phyloP scores from a whole-genome alignment of 2,113 vertebrate species.

The Macroglossus sobrinus region DNA sequence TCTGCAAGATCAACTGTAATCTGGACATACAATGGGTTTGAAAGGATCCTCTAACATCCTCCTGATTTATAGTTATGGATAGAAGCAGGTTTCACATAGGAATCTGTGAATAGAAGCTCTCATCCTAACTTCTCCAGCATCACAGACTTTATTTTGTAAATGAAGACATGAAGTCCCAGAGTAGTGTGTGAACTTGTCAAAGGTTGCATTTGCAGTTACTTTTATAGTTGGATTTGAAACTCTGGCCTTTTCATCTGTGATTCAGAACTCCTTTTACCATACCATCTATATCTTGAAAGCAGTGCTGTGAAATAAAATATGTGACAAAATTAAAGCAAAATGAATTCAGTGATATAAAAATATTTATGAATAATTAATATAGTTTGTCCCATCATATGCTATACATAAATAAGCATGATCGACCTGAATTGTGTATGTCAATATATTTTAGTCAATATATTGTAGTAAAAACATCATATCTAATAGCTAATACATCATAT shows the following conservation, averaged over 20 bases:
- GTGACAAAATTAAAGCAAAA: not conserved
- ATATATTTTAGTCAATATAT: not conserved
- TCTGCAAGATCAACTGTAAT: not conserved
- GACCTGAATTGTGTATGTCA: not conserved
- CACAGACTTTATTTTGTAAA: not conserved
- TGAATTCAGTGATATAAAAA: not conserved
- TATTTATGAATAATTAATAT: not conserved
- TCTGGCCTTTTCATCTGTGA: not conserved
- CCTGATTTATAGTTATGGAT: not conserved
- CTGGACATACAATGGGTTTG: not conserved
- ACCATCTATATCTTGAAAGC: not conserved
- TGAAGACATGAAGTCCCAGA: not conserved
- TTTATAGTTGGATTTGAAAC: not conserved
- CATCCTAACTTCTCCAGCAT: not conserved
- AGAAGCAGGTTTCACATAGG: not conserved
- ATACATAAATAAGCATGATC: not conserved
- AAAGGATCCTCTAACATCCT: not conserved
- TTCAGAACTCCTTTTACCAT: not conserved
- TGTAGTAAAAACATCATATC: not conserved
- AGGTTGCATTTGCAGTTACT: not conserved
- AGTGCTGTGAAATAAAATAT: not conserved
- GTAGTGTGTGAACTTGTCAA: not conserved
- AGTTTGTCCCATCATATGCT: not conserved
- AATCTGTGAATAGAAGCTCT: not conserved
- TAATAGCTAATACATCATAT: not conserved